Percentiles rank a stretch among this genome's conserved stretches.
phyloP scores from a whole-genome alignment of 2,797 vertebrate species.

The Perdix hodgsoniae region DNA sequence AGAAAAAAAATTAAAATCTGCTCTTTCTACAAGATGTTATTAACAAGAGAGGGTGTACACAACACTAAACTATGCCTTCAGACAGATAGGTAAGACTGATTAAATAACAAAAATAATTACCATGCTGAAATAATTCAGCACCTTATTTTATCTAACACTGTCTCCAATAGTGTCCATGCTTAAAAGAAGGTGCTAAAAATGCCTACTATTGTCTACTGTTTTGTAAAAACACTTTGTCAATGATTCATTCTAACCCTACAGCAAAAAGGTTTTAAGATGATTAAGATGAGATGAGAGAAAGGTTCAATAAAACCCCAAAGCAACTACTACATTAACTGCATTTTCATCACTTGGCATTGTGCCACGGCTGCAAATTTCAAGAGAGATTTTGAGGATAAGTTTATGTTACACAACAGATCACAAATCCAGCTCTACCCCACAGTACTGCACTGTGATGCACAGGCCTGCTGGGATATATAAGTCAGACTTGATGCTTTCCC shows the following conservation, averaged over 20 bases:
- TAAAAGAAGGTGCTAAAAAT: neutral
- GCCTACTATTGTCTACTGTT: neutral
- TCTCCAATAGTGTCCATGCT: neutral
- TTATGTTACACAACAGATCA: neutral
- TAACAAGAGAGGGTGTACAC: neutral
- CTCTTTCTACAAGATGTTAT: neutral
- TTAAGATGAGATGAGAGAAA: neutral
- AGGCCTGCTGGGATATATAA: neutral
- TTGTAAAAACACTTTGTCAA: neutral
- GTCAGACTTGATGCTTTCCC: neutral
- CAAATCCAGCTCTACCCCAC: neutral
- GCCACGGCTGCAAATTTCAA: neutral
- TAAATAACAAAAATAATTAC: neutral
- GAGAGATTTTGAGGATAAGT: neutral
- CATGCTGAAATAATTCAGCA: neutral
- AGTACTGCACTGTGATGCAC: neutral
- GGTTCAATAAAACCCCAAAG: neutral
- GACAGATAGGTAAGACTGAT: neutral
- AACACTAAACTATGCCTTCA: neutral
- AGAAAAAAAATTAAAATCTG: neutral
- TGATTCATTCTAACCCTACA: neutral
- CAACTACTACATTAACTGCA: neutral
- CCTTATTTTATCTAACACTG: neutral
- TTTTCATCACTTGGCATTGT: neutral
- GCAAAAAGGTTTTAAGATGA: constrained; percentile 35